Evolutionary conservation across 1,140 invertebrate species (phyloP).

Genomic region (Drosophila lini): DNA sequence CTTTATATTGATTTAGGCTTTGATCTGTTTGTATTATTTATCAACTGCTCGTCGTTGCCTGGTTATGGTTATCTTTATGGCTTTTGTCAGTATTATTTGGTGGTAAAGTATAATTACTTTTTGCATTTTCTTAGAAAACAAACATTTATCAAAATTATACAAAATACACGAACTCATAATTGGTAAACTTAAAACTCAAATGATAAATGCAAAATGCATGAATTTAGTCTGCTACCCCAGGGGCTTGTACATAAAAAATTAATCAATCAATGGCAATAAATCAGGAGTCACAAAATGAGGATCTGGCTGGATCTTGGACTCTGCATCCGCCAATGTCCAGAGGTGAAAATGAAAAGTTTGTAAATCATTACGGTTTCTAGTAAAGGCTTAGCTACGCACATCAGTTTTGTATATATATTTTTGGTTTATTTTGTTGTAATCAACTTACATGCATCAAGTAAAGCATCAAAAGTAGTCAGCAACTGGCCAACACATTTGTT

Average conservation of each 20-base stretch:
- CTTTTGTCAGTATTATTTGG: conserved; percentile 75
- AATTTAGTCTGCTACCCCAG: conserved; percentile 84
- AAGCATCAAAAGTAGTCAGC: conserved; percentile 62
- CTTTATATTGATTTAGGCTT: conserved; percentile 72
- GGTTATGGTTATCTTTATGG: conserved; percentile 70
- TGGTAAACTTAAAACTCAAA: conserved; percentile 41
- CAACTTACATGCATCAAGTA: conserved; percentile 71
- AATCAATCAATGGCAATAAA: conserved; percentile 52
- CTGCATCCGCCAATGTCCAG: conserved; percentile 23
- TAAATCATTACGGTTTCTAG: conserved; percentile 46
- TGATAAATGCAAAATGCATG: conserved; percentile 67
- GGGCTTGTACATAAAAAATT: conserved; percentile 48
- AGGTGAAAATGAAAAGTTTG: conserved; percentile 22
- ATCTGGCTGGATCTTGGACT: conserved; percentile 13
- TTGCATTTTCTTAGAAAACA: conserved; percentile 62
- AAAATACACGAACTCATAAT: conserved; percentile 59
- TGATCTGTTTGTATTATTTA: conserved; percentile 67
- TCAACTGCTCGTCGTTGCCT: conserved; percentile 66
- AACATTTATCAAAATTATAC: conserved; percentile 64
- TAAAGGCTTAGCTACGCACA: conserved; percentile 67
- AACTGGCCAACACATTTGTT: conserved; percentile 47
- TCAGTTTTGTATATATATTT: conserved; percentile 8
- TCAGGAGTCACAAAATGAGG: conserved; percentile 27
- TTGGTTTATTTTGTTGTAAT: conserved; percentile 35
- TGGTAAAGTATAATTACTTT: conserved; percentile 69